Evolutionary conservation across 2,797 vertebrate species (phyloP), one percentile per base, ranked within the genome.

Genomic region (Peromyscus nudipes): DNA sequence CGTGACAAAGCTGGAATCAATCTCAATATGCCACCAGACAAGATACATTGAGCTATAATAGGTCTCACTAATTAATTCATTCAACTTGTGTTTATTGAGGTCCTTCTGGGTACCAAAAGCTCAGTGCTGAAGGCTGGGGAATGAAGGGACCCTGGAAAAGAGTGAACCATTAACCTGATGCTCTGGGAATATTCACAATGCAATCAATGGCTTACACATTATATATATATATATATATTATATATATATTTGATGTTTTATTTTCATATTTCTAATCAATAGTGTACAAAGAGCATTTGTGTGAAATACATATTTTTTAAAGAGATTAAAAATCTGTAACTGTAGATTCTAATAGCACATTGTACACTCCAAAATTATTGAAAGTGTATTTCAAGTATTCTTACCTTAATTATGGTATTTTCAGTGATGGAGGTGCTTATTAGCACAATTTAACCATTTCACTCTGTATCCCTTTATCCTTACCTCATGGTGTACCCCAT

Each of bases 51-150:
- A 94, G 77, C 65, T 71, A 14, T 83, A 81, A 71, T 37, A 46
- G 67, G 71, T 69, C 75, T 81, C 96, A 73, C 40, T 96, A 91
- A 93, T 89, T 89, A 75, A 73, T 83, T 94, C 37, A 92, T 52
- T 88, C 64, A 80, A n/a, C 67, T n/a, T 4, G 6, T 75, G 6
- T 37, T 95, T 95, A 76, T 57, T 62, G 75, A 95, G 82, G 43
- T 82, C 75, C 75, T 92, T 37, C 46, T 75, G n/a, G 89, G 34
- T 91, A 67, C 46, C 69, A 80, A 65, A 80, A 65, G 29, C 81
- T 73, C 1, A 13, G 49, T 21, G 40, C 85, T 82, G 27, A 92
- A 92, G 25, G 0, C 69, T 23, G 11, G 4, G n/a, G 52, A 57
- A 21, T 1, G 57, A 7, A 62, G 21, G 40, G 89, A 79, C 80